These are phyloP conservation scores for Drosophila sordidula DNA, from an alignment of 2,888 invertebrate species.

Conservation along the genomic window DNA sequence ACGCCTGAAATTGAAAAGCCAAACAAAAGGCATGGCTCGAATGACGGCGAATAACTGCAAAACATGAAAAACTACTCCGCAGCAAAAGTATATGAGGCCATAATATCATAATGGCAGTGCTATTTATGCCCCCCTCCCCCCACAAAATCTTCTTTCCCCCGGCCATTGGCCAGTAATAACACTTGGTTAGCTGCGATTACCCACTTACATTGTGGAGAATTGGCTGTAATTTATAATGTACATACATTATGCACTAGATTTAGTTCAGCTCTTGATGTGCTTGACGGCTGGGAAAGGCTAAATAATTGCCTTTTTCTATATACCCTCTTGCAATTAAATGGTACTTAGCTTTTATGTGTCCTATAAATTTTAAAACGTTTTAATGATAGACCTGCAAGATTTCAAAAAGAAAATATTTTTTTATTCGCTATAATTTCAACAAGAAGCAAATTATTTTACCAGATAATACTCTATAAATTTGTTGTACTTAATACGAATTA, in stretches of 20 bases:
- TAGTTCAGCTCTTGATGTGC: conserved; percentile 7
- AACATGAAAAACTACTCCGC: conserved; percentile 70
- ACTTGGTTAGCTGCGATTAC: conserved; percentile 32
- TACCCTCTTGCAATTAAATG: not conserved
- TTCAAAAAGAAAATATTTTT: too few species aligned
- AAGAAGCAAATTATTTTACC: too few species aligned
- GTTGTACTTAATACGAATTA: too few species aligned
- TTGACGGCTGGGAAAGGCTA: conserved; percentile 18
- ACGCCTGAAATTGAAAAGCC: conserved; percentile 45
- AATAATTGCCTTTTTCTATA: not conserved
- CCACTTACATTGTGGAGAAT: conserved; percentile 40
- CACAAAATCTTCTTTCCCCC: too few species aligned
- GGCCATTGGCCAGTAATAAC: conserved; percentile 18
- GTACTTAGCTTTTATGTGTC: not conserved
- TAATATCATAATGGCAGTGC: conserved; percentile 33
- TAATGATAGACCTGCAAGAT: too few species aligned
- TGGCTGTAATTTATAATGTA: conserved; percentile 29
- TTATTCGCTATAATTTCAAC: too few species aligned
- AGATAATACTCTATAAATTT: too few species aligned
- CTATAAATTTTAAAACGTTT: not conserved
- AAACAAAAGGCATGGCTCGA: conserved; percentile 43
- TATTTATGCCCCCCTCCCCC: conserved; percentile 3
- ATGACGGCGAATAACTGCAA: conserved; percentile 31
- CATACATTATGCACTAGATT: conserved; percentile 23
- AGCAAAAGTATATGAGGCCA: conserved; percentile 7